Evolutionary conservation across 2,888 invertebrate genomes (phyloP).

Genomic region (Phragmatobia fuliginosa): DNA sequence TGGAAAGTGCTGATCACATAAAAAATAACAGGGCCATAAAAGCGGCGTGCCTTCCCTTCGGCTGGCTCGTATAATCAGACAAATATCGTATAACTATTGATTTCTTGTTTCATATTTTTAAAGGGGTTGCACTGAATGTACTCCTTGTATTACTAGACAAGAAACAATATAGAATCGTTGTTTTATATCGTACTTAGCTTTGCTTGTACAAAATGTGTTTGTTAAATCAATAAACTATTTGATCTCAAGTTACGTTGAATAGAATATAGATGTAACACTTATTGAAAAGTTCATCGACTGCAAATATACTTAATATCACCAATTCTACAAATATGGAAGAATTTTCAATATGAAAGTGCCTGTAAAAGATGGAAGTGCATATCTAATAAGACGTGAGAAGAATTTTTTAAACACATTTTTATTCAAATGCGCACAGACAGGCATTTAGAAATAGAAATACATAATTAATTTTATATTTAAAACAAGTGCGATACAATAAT

Average conservation of each 20-base stretch:
- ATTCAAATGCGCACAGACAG: too few species aligned
- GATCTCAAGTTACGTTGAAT: not conserved
- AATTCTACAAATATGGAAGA: too few species aligned
- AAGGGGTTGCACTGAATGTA: slow-evolving; percentile 32
- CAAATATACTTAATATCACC: not conserved
- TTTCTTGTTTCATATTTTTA: slow-evolving; percentile 44
- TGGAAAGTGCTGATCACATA: slow-evolving; percentile 71
- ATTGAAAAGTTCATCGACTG: not conserved
- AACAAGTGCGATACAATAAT: too few species aligned
- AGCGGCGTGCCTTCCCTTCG: slow-evolving; percentile 55
- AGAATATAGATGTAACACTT: not conserved
- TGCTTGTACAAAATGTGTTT: not conserved
- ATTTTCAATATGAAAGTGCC: not conserved
- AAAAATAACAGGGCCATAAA: slow-evolving; percentile 78
- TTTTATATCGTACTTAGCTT: too few species aligned
- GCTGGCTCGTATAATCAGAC: slow-evolving; percentile 53
- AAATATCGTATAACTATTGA: slow-evolving; percentile 53
- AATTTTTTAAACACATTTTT: too few species aligned
- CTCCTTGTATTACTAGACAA: not conserved
- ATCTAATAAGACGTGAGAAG: too few species aligned
- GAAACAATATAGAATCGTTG: not conserved
- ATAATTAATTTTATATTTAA: too few species aligned
- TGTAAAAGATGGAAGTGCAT: too few species aligned
- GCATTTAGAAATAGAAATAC: too few species aligned
- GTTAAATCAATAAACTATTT: not conserved